Percentiles rank a stretch among this genome's conserved stretches.
These are phyloP conservation scores for Heliocidaris erythrogramma DNA, from an alignment of 35 echinoderm and acorn worm genomes.

Conservation along the genomic window DNA sequence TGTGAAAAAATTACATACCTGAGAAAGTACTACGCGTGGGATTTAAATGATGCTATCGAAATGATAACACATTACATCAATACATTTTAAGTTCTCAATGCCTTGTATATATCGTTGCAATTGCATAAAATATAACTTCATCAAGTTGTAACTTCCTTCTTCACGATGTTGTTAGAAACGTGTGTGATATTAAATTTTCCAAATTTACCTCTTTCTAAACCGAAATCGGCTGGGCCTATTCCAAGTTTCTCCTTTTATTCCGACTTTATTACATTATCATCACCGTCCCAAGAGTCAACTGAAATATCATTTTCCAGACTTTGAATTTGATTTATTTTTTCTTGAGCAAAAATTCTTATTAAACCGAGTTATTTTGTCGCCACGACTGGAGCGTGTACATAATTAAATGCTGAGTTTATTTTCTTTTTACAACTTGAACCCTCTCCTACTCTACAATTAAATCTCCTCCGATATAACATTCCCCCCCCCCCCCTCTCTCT, in stretches of 20 bases:
- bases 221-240: neutral
- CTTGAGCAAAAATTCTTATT: neutral
- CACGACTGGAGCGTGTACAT: neutral
- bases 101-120: no score
- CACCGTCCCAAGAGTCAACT: neutral
- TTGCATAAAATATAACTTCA: no score
- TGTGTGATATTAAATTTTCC: neutral
- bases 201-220: neutral
- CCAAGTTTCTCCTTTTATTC: neutral
- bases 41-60: no score
- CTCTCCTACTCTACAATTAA: neutral
- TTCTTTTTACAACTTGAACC: neutral
- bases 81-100: no score
- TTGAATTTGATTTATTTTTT: neutral
- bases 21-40: no score
- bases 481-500: neutral
- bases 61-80: no score
- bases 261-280: neutral
- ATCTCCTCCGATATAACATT: neutral
- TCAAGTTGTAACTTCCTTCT: no score
- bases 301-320: neutral
- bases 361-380: neutral
- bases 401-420: neutral
- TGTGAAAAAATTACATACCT: no score
- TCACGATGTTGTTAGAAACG: neutral